A percentile compares a stretch with the other conserved stretches of the same genome.
These are phyloP conservation scores for Myiothlypis coronata DNA, from an alignment of 2,797 vertebrate species.

Conservation along the genomic window DNA sequence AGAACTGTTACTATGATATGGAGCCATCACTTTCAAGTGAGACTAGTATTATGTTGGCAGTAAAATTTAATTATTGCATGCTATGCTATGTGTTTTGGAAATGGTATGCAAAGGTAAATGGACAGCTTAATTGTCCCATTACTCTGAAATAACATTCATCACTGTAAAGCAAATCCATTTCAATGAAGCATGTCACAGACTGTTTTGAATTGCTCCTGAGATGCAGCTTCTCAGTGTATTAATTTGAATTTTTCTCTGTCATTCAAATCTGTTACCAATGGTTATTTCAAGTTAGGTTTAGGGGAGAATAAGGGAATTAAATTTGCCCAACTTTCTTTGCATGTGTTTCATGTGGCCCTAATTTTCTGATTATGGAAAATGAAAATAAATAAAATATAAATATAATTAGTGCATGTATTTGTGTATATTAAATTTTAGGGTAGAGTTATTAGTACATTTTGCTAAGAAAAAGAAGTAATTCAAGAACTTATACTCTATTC, in stretches of 20 bases:
- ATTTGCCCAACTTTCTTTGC: not conserved
- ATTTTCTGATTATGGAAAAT: not conserved
- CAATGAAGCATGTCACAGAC: not conserved
- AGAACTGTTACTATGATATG: not conserved
- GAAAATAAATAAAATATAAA: not conserved
- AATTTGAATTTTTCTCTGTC: not conserved
- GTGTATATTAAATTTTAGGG: not conserved
- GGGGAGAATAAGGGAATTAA: not conserved
- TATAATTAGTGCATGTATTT: not conserved
- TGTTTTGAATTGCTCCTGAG: not conserved
- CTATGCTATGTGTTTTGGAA: not conserved
- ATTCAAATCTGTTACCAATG: not conserved
- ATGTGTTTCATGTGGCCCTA: not conserved
- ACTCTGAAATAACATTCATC: not conserved
- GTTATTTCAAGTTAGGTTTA: not conserved
- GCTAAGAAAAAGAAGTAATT: not conserved
- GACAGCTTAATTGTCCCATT: not conserved
- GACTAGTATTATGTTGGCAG: not conserved
- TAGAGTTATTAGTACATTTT: not conserved
- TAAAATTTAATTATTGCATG: not conserved
- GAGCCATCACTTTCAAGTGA: not conserved
- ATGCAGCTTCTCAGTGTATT: not conserved
- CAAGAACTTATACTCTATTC: not conserved
- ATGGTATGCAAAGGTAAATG: not conserved
- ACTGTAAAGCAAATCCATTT: not conserved